Evolutionary conservation across 2,888 invertebrate species (phyloP), one percentile per base, ranked within the genome.

Genomic region (Hirtodrosophila alboralis): DNA sequence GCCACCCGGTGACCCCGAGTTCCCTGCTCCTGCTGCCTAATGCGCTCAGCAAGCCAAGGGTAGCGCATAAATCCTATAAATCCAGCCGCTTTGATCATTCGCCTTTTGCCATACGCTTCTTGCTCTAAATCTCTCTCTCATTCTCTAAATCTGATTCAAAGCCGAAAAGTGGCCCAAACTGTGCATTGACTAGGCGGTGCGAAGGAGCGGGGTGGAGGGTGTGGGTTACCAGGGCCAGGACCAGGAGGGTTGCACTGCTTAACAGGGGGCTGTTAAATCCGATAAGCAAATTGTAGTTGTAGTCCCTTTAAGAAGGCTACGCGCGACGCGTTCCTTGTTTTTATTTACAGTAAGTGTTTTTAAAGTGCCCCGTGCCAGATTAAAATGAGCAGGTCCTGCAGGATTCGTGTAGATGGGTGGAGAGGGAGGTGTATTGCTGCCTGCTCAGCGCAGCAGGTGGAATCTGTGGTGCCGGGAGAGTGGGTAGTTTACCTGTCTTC

Each of bases 251-350:
- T 26, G 27, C 12, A n/a, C 37, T 34, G 43, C 1, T n/a, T n/a
- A 33, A 14, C 38, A 27, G 37, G 38, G 38, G 41, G 36, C 41
- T 33, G 61, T 41, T 61, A 83, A 79, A 85, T 85, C 79, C 84
- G 79, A 83, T 79, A 79, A 79, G 84, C 79, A 79, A 85, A 85
- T n/a, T 85, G 86, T 84, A 71, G 76, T 71, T 85, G 83, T 65
- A 38, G 53, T 69, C 66, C 63, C 78, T 80, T 80, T 63, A 81
- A 74, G 62, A 66, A 60, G 40, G 36, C 54, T 48, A 43, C 57
- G 71, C 56, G 43, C 54, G 51, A 43, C 57, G 71, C 56, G 43
- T 37, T 63, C 16, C 54, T 69, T 70, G 64, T 72, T 73, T 75
- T 73, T 73, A 73, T 73, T 75, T 73, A 73, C 72, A 61, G 75